These are phyloP conservation scores for Spisula subtruncata DNA, from an alignment of 2,888 invertebrate species.

Conservation along the genomic window DNA sequence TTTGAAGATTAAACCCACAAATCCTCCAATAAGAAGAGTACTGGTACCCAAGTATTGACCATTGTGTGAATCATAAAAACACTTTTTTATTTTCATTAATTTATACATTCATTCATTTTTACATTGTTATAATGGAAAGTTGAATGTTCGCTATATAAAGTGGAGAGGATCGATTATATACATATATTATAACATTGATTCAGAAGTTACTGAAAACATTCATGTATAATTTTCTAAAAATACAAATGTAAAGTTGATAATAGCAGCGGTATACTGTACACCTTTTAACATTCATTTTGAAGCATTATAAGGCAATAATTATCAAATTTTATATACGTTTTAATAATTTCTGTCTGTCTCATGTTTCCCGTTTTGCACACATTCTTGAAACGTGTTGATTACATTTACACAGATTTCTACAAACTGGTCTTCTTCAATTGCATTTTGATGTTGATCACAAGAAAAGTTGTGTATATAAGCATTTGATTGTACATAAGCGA, in stretches of 20 bases:
- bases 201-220: constrained; percentile 8
- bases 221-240: background rate
- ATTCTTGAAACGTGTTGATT: no score
- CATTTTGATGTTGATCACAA: no score
- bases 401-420: no score
- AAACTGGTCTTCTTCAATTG: no score
- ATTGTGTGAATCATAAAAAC: background rate
- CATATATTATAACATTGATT: no score
- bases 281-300: background rate
- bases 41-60: constrained; percentile 12
- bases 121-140: background rate
- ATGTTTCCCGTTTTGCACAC: no score
- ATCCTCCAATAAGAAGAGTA: background rate
- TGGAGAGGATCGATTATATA: background rate
- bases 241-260: background rate
- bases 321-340: no score
- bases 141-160: background rate
- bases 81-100: background rate
- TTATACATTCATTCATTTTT: constrained; percentile 8
- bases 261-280: no score
- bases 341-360: no score
- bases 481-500: no score
- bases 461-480: no score
- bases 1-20: constrained; percentile 17
- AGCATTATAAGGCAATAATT: background rate